Base-by-base conservation (phyloP, 2,113 vertebrate genomes). In the Lutjanus erythropterus region DNA sequence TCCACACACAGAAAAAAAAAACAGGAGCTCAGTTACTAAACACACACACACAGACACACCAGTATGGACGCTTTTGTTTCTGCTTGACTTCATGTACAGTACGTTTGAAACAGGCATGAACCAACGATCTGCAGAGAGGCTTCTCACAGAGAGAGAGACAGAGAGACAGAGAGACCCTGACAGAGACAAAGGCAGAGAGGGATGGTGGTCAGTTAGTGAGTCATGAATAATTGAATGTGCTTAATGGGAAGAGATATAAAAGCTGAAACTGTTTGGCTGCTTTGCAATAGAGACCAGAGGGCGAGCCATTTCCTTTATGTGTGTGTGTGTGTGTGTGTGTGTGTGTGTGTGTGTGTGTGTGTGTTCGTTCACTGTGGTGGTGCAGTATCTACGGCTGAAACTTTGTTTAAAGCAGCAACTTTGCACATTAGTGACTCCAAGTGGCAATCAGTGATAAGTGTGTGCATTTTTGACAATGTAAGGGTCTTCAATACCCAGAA, bases 181-280 rank as follows among this genome's bases (percentile, higher is more conserved):
- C 16, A 4, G 37, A 44, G 55, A 59, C 41, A 68, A 39, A 23
- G 21, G 33, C 2, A 64, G 60, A 56, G 85, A 75, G 80, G 8
- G 66, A 82, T 78, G 80, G 52, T 60, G 84, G 78, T 80, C 82
- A 85, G 88, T 88, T 84, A 86, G 84, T 76, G 80, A 86, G 50
- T 81, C 80, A 81, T 90, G 80, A 86, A 86, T 89, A 75, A 87
- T 87, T 85, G 25, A 89, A 84, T 74, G 44, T 61, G 84, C 41
- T 77, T 89, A 84, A 86, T 86, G 58, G 75, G 78, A 74, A 69
- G 44, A 82, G 64, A 77, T 85, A 73, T 78, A 78, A 84, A 79
- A 86, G 44, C 62, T 84, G 53, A 83, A 87, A 80, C 61, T 49
- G 78, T 86, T 84, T 84, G 84, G 71, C 56, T n/a, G 10, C 55